Conservation (phyloP, 23 tunicate genomes). For the Styela clava region DNA sequence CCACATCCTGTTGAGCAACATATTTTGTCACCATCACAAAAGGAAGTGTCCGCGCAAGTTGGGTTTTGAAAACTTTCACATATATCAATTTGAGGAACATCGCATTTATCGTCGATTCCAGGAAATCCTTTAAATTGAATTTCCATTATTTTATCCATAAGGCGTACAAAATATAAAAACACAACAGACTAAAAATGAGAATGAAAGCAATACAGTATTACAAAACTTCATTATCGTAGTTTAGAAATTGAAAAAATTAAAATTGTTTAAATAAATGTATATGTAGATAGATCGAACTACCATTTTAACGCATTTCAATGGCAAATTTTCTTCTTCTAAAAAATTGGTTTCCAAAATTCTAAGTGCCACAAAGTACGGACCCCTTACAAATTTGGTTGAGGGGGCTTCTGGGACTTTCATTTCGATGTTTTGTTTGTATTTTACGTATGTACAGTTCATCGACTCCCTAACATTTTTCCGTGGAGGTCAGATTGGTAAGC, state of each 20-base stretch:
- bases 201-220: not conserved
- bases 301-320: too few relatives aligned
- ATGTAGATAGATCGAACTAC: not conserved
- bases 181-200: not conserved
- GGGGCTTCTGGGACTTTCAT: too few relatives aligned
- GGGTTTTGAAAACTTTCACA: not conserved
- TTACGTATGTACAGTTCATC: too few relatives aligned
- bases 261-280: not conserved
- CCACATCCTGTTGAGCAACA: not conserved
- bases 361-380: too few relatives aligned
- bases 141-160: too few relatives aligned
- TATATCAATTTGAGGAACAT: not conserved
- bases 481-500: too few relatives aligned
- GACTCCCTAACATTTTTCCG: too few relatives aligned
- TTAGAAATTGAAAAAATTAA: too few relatives aligned
- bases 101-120: not conserved
- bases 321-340: too few relatives aligned
- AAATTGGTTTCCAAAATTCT: too few relatives aligned
- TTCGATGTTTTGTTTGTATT: too few relatives aligned
- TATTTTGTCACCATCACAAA: not conserved
- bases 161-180: not conserved
- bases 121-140: not conserved
- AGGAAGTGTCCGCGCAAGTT: not conserved
- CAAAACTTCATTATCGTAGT: not conserved
- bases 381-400: too few relatives aligned